A percentile compares a stretch with the other conserved stretches of the same genome.
phyloP scores from a whole-genome alignment of 1,140 invertebrate genomes.

The Drosophila tropicalis region DNA sequence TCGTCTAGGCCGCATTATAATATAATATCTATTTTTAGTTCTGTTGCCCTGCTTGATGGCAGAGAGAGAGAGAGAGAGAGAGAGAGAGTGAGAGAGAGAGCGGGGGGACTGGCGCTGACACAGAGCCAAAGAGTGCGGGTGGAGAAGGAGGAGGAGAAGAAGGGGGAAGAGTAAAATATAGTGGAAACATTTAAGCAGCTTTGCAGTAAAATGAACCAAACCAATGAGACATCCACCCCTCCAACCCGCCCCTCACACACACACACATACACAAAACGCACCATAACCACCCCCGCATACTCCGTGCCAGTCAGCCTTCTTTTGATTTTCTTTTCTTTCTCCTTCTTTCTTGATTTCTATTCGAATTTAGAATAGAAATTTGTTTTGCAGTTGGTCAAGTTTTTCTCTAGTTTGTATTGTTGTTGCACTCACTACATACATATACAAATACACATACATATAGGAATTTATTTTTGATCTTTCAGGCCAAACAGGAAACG shows the following conservation, averaged over 20 bases:
- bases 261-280: neutral
- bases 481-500: conserved; percentile 66
- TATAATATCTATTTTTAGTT: neutral
- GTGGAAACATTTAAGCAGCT: conserved; percentile 12
- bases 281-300: neutral
- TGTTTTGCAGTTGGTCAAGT: conserved; percentile 12
- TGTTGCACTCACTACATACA: neutral
- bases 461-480: conserved; percentile 54
- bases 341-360: neutral
- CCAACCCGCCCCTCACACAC: neutral
- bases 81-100: neutral
- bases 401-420: conserved; percentile 34
- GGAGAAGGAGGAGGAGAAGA: neutral
- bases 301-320: conserved; percentile 1
- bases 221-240: neutral
- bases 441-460: too few relatives aligned
- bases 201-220: conserved; percentile 11
- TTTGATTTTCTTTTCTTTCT: neutral
- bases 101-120: neutral
- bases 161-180: conserved; percentile 20
- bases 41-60: neutral
- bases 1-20: conserved; percentile 49
- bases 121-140: neutral
- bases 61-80: neutral
- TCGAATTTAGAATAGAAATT: conserved; percentile 12